Base-by-base conservation (phyloP, 1,140 invertebrate genomes). In the Euborellia annulipes region DNA sequence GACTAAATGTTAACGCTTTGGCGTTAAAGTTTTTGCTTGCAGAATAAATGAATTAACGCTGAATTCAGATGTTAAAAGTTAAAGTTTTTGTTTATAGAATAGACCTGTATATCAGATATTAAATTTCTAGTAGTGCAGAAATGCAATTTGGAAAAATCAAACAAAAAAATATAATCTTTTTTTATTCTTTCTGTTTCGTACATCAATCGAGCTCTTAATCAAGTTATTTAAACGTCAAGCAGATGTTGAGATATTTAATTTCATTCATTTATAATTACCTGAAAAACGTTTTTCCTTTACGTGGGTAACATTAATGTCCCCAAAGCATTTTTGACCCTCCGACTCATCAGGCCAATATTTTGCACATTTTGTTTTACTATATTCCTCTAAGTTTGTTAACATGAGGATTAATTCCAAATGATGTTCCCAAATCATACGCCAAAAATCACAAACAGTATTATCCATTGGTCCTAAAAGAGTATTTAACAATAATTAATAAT, bases 401-500 rank as follows among this genome's bases (percentile, higher is more conserved):
- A 95, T 95, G 9, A 95, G 75, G 51, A 97, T 87, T 43, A 92
- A 71, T 59, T 89, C 79, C 37, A 91, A 68, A 54, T 87, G 83
- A 53, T 94, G 87, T 63, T 97, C 91, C 88, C 91, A 96, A 48
- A 96, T 84, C 89, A 97, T 93, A 44, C 88, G 71, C 93, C 93
- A 98, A 63, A 96, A 96, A 61, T 97, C 92, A 52, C 79, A 79
- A 1, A 94, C 81, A 0, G 91, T 96, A 20, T 82, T 80, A 43
- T 93, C 85, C 70, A 94, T 85, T 0, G 93, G 93, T 0, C 88
- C 70, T 59, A 64, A 16, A 43, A 46, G n/a, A 38, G 45, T 21
- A 30, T 3, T 30, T 14, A 44, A 8, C 14, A 6, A 4, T 8
- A 37, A 11, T 6, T 38, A 13, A 16, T 8, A 6, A 14, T 14